phyloP scores from a whole-genome alignment of 2,113 vertebrate species.

The Poecilia latipinna region DNA sequence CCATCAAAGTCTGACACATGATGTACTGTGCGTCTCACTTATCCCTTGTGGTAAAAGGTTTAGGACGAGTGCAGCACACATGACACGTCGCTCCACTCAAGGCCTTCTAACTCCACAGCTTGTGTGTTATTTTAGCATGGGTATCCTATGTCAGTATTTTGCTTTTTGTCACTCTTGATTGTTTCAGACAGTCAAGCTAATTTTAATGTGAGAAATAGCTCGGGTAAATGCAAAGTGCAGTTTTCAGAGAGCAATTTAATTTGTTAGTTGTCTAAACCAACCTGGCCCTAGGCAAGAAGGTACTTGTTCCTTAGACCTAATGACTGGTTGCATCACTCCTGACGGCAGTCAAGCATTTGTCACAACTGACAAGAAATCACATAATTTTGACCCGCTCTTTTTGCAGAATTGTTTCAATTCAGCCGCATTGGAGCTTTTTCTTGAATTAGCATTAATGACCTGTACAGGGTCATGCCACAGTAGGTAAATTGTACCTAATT shows the following conservation, averaged over 20 bases:
- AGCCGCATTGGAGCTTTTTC: no score
- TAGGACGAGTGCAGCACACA: conserved; percentile 33
- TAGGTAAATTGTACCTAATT: no score
- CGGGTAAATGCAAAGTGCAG: neutral
- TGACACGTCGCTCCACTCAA: conserved; percentile 17
- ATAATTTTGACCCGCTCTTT: no score
- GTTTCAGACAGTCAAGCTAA: neutral
- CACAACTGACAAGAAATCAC: no score
- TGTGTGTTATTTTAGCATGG: conserved; percentile 3
- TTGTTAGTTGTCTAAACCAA: no score
- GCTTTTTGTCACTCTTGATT: neutral
- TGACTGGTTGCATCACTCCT: neutral
- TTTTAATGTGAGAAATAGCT: neutral
- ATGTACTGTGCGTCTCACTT: conserved; percentile 49
- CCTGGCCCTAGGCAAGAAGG: no score
- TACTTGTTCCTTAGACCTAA: neutral
- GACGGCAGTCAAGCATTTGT: no score
- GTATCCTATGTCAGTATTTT: conserved; percentile 1
- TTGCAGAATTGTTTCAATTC: no score
- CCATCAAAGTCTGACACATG: conserved; percentile 48
- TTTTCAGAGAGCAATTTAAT: neutral
- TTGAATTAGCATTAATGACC: no score
- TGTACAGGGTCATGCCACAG: no score
- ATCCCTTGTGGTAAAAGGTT: conserved; percentile 47
- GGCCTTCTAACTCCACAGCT: conserved; percentile 30